Evolutionary conservation across 2,888 invertebrate species (phyloP).

Genomic region (Cryptophagus acutangulus): DNA sequence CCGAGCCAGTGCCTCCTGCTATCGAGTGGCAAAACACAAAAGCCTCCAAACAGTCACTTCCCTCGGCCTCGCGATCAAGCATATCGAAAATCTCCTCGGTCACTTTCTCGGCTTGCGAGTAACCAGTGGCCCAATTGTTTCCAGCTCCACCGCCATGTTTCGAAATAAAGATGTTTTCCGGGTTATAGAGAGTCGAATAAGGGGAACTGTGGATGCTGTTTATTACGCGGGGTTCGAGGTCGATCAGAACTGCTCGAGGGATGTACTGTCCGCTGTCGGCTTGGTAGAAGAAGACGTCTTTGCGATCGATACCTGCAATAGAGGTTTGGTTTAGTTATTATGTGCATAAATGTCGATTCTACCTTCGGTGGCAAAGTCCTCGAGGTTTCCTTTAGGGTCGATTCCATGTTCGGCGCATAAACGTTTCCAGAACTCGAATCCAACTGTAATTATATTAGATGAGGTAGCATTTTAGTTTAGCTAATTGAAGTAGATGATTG

Average conservation of each 20-base stretch:
- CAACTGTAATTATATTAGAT: constrained; percentile 64
- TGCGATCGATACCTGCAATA: constrained; percentile 74
- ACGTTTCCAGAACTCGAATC: constrained; percentile 99
- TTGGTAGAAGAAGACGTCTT: constrained; percentile 99
- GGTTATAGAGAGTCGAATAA: constrained; percentile 87
- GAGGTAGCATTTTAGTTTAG: no score
- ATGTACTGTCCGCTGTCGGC: constrained; percentile 99
- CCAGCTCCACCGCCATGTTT: constrained; percentile 99
- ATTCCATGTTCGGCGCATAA: constrained; percentile 97
- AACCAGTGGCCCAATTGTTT: constrained; percentile 99
- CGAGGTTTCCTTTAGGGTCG: constrained; percentile 89
- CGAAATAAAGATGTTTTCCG: constrained; percentile 93
- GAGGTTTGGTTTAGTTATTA: background rate
- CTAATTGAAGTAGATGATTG: background rate
- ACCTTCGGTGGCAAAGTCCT: constrained; percentile 89
- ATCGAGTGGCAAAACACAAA: constrained; percentile 98
- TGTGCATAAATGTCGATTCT: constrained; percentile 3
- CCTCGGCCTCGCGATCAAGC: constrained; percentile 96
- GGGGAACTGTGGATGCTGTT: constrained; percentile 93
- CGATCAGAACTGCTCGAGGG: constrained; percentile 90
- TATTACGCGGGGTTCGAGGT: constrained; percentile 96
- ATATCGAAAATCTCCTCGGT: constrained; percentile 98
- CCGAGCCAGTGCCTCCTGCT: constrained; percentile 98
- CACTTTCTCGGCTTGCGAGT: constrained; percentile 84
- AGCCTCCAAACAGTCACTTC: constrained; percentile 96